Evolutionary conservation across 2,888 invertebrate genomes (phyloP).

Genomic region (Tipula lateralis): DNA sequence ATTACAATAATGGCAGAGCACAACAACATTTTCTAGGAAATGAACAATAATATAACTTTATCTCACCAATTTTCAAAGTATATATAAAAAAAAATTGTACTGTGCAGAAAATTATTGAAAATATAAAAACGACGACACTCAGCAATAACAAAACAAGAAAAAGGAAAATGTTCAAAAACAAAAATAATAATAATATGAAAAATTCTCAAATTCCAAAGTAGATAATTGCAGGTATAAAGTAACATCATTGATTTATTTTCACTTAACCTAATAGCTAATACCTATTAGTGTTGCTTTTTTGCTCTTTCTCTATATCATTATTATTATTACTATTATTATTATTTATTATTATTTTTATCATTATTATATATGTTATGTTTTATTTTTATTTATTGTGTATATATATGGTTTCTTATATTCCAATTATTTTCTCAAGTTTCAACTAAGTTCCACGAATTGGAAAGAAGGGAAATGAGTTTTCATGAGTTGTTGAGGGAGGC

Average conservation of each 20-base stretch:
- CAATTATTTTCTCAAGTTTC: conserved; percentile 28
- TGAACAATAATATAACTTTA: conserved; percentile 1
- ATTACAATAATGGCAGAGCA: background rate
- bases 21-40: background rate
- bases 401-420: background rate
- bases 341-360: conserved; percentile 26
- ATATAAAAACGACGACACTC: background rate
- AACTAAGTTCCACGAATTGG: background rate
- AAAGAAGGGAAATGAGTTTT: background rate
- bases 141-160: conserved; percentile 3
- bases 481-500: background rate
- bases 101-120: background rate
- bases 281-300: conserved; percentile 26
- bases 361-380: background rate
- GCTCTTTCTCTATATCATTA: background rate
- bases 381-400: background rate
- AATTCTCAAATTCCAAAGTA: conserved; percentile 28
- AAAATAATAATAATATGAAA: background rate
- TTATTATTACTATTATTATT: background rate
- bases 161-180: background rate
- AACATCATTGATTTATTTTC: conserved; percentile 29
- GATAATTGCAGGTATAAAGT: conserved; percentile 29
- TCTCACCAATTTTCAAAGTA: background rate
- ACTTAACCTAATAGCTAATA: conserved; percentile 30
- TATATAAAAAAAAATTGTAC: background rate